Evolutionary conservation across 2,797 vertebrate genomes (phyloP).

Genomic region (Nannoperca obscura): DNA sequence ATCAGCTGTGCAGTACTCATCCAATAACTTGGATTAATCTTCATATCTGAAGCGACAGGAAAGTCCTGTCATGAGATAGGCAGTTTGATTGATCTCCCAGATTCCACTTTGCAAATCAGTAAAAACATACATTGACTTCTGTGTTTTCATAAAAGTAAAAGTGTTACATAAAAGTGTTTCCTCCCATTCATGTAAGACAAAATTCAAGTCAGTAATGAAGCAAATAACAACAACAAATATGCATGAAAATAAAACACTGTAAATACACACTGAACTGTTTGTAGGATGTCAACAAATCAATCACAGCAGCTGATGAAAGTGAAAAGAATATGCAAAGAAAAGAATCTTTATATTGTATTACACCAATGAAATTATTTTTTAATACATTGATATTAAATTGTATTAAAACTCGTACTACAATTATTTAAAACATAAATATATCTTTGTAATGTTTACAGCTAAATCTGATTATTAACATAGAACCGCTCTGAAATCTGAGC

Average conservation of each 20-base stretch:
- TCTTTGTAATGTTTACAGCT: neutral
- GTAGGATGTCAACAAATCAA: neutral
- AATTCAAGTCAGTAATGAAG: neutral
- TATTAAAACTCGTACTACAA: neutral
- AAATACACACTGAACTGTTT: neutral
- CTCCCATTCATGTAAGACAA: neutral
- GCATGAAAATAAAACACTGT: neutral
- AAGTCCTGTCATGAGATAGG: neutral
- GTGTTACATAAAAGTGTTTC: neutral
- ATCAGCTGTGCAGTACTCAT: too few species aligned
- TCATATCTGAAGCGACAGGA: too few species aligned
- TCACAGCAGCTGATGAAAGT: neutral
- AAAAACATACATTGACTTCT: slow-evolving; percentile 4
- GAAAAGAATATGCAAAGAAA: neutral
- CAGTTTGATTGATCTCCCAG: neutral
- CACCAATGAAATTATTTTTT: neutral
- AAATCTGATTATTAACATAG: slow-evolving; percentile 13
- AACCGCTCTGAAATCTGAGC: neutral
- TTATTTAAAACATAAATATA: neutral
- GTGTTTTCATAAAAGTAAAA: too few species aligned
- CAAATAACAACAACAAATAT: neutral
- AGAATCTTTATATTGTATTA: neutral
- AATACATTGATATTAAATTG: neutral
- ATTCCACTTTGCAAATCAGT: neutral
- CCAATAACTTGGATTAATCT: too few species aligned